Conservation (phyloP, 2,113 vertebrate species). For the Uria lomvia region DNA sequence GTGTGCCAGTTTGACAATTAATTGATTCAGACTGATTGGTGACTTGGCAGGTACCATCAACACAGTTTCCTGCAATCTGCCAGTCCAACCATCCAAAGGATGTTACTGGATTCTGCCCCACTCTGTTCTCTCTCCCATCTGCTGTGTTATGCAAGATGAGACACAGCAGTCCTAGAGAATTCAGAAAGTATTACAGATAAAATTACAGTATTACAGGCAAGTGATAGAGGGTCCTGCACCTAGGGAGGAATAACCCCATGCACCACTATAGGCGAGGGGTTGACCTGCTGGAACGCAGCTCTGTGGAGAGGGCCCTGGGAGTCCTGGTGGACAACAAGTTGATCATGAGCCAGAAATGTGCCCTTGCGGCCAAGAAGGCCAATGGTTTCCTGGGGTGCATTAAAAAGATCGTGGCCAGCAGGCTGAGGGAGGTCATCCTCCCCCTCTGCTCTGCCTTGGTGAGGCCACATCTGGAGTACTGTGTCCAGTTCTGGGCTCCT, state of each 20-base stretch:
- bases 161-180: constrained; percentile 43
- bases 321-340: not conserved
- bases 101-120: constrained; percentile 56
- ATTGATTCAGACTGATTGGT: constrained; percentile 66
- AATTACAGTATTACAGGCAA: not conserved
- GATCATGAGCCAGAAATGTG: not conserved
- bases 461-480: not conserved
- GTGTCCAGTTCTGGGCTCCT: not conserved
- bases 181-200: not conserved
- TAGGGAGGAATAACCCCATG: not conserved
- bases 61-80: constrained; percentile 70
- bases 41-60: constrained; percentile 67
- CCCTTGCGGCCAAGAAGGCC: not conserved
- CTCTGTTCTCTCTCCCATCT: constrained; percentile 68
- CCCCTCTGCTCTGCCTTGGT: not conserved
- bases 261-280: not conserved
- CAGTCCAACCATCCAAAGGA: constrained; percentile 59
- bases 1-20: constrained; percentile 63
- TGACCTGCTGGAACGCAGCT: not conserved
- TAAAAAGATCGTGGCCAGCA: not conserved
- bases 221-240: not conserved
- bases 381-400: not conserved
- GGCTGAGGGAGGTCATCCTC: not conserved
- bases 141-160: constrained; percentile 67
- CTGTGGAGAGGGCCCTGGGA: not conserved